These are phyloP conservation scores for Phocoena sinus DNA, from an alignment of 2,113 vertebrate genomes.

Conservation along the genomic window DNA sequence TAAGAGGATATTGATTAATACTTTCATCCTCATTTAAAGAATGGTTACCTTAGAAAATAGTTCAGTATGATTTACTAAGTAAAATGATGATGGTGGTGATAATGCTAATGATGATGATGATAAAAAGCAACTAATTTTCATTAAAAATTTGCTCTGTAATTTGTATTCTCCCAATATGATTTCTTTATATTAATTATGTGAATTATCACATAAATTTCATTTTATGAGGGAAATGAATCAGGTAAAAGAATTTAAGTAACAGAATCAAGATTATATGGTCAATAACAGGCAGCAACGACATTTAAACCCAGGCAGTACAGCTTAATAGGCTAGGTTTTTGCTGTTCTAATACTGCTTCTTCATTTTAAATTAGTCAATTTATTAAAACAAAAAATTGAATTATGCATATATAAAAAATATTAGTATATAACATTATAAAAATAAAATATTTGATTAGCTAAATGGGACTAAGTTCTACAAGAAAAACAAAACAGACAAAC, in stretches of 20 bases:
- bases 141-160: neutral
- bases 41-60: neutral
- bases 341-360: neutral
- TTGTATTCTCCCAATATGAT: neutral
- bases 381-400: neutral
- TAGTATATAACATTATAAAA: neutral
- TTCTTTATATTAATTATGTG: neutral
- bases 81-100: neutral
- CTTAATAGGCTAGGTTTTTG: neutral
- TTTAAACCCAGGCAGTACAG: neutral
- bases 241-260: neutral
- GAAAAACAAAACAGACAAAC: neutral
- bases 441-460: neutral
- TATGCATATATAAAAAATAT: neutral
- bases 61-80: neutral
- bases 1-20: neutral
- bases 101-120: neutral
- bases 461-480: neutral
- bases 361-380: neutral
- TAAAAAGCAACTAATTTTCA: neutral
- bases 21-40: neutral
- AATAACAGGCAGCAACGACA: neutral
- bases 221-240: neutral
- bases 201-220: neutral
- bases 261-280: neutral